Conservation (phyloP, 2,888 invertebrate genomes). For the Hanleya hanleyi region DNA sequence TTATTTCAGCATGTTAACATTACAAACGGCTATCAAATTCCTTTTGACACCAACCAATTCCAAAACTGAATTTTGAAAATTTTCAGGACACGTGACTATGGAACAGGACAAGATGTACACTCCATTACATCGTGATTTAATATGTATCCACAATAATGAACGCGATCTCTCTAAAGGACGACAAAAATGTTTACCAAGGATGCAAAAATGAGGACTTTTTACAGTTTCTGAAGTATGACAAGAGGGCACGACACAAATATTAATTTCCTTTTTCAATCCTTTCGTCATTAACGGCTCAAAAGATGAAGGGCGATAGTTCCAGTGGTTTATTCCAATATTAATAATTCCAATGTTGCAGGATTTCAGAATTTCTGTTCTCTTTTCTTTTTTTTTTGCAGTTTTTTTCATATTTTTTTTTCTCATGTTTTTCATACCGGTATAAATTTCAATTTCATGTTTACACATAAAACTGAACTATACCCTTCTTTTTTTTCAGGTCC, state of each 20-base stretch:
- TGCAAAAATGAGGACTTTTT: conserved; percentile 10
- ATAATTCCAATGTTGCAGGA: too few species aligned
- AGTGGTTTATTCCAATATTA: too few species aligned
- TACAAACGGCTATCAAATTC: background rate
- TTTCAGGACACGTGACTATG: conserved; percentile 9
- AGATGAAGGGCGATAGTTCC: background rate
- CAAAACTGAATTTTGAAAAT: background rate
- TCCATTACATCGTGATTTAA: too few species aligned
- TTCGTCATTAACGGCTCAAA: background rate
- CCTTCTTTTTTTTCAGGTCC: too few species aligned
- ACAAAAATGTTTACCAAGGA: too few species aligned
- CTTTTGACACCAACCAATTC: background rate
- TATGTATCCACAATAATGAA: too few species aligned
- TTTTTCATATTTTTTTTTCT: background rate
- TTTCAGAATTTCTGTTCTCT: background rate
- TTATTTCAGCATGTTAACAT: conserved; percentile 2
- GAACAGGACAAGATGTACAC: too few species aligned
- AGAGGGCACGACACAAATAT: background rate
- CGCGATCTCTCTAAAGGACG: too few species aligned
- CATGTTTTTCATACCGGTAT: too few species aligned
- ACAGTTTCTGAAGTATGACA: background rate
- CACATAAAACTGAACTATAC: too few species aligned
- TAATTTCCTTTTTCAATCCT: background rate
- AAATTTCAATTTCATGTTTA: too few species aligned
- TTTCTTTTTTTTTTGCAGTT: background rate